Evolutionary conservation across 2,113 vertebrate genomes (phyloP).

Genomic region (Ginglymostoma cirratum): DNA sequence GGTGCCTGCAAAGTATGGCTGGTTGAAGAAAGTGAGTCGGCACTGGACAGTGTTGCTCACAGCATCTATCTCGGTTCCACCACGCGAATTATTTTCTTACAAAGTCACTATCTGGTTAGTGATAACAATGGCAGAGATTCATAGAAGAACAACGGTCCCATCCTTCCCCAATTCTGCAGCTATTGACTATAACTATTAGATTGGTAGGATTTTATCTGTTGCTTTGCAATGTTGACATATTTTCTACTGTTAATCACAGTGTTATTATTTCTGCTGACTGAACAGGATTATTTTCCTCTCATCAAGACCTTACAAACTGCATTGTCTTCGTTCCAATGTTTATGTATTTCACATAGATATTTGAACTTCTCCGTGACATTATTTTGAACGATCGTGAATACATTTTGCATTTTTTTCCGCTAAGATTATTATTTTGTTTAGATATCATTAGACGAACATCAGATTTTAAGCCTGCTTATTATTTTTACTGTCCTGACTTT

Average conservation of each 20-base stretch:
- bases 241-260: constrained; percentile 13
- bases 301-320: constrained; percentile 24
- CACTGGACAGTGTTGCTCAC: background rate
- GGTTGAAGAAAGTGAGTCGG: background rate
- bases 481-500: constrained; percentile 21
- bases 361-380: constrained; percentile 15
- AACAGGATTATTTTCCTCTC: background rate
- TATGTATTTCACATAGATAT: background rate
- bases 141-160: background rate
- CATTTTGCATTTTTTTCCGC: constrained; percentile 11
- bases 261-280: constrained; percentile 20
- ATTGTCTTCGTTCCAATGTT: constrained; percentile 4
- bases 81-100: background rate
- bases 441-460: background rate
- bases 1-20: background rate
- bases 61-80: background rate
- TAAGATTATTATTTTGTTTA: background rate
- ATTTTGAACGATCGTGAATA: background rate
- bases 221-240: constrained; percentile 14
- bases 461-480: background rate
- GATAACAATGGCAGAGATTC: constrained; percentile 12
- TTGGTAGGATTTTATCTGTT: constrained; percentile 8
- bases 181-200: constrained; percentile 29
- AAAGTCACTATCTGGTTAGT: background rate
- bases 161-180: background rate